A percentile compares a stretch with the other conserved stretches of the same genome.
Conservation (phyloP, 1,140 invertebrate species). For the Bombus confusus region DNA sequence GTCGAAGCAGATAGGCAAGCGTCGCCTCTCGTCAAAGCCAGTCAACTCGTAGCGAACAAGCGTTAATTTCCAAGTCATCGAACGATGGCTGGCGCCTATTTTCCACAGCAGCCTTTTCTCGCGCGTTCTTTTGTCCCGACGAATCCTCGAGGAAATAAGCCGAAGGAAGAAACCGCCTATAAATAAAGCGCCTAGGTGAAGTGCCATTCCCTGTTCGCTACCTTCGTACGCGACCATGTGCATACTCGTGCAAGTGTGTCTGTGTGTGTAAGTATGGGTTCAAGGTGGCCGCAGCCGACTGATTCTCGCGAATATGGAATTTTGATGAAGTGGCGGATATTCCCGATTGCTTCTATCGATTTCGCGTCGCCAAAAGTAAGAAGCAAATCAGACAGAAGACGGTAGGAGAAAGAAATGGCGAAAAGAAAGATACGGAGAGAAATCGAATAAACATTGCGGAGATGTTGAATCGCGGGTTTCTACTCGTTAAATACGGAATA, state of each 20-base stretch:
- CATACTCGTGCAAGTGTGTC: neutral
- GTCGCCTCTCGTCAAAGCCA: no score
- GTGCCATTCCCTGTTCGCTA: conserved; percentile 36
- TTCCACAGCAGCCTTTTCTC: neutral
- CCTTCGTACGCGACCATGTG: neutral
- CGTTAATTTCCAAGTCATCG: neutral
- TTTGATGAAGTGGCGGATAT: conserved; percentile 40
- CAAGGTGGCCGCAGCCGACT: neutral
- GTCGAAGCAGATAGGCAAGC: neutral
- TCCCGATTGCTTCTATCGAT: conserved; percentile 40
- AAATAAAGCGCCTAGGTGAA: conserved; percentile 34
- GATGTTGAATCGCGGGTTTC: neutral
- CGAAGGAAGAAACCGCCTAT: conserved; percentile 2
- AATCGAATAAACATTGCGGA: neutral
- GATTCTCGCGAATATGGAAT: conserved; percentile 47
- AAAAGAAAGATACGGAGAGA: no score
- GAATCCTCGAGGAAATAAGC: conserved; percentile 30
- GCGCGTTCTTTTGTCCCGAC: neutral
- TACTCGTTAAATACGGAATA: neutral
- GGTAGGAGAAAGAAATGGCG: no score
- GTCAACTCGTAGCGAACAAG: neutral
- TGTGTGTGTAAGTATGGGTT: neutral
- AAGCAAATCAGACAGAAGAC: no score
- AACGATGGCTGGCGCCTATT: neutral
- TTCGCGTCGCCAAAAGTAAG: neutral